phyloP scores from a whole-genome alignment of 2,797 vertebrate species.

The Liparis tanakae region DNA sequence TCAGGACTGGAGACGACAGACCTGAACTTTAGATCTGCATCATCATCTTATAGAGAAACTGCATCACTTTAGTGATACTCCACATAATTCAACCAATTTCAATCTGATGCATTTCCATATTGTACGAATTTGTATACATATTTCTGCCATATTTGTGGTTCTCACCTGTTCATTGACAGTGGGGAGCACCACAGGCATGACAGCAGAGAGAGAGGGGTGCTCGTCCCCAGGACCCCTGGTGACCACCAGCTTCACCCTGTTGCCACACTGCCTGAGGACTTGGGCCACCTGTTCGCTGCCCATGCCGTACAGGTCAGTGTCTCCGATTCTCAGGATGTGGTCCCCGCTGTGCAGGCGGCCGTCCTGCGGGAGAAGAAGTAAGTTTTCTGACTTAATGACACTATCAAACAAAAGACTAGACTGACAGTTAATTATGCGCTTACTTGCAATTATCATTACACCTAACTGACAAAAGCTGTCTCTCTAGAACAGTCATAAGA shows the following conservation, averaged over 20 bases:
- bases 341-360: slow-evolving; percentile 94
- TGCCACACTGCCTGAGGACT: slow-evolving; percentile 95
- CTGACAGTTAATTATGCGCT: slow-evolving; percentile 36
- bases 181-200: slow-evolving; percentile 76
- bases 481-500: slow-evolving; percentile 13
- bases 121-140: background rate
- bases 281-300: slow-evolving; percentile 98
- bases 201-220: slow-evolving; percentile 51
- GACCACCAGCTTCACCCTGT: slow-evolving; percentile 91
- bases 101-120: background rate
- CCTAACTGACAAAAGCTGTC: slow-evolving; percentile 8
- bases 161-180: slow-evolving; percentile 86
- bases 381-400: slow-evolving; percentile 15
- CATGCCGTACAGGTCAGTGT: slow-evolving; percentile 93
- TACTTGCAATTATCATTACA: slow-evolving; percentile 25
- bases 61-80: background rate
- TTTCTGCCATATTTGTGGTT: background rate
- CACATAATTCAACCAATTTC: background rate
- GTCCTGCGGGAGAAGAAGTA: slow-evolving; percentile 79
- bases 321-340: slow-evolving; percentile 96
- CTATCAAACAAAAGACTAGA: slow-evolving; percentile 15
- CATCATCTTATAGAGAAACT: background rate
- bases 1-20: slow-evolving; percentile 11
- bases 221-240: slow-evolving; percentile 90
- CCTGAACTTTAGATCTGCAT: slow-evolving; percentile 9